phyloP scores from a whole-genome alignment of 2,113 vertebrate species.

The Malurus elegans region DNA sequence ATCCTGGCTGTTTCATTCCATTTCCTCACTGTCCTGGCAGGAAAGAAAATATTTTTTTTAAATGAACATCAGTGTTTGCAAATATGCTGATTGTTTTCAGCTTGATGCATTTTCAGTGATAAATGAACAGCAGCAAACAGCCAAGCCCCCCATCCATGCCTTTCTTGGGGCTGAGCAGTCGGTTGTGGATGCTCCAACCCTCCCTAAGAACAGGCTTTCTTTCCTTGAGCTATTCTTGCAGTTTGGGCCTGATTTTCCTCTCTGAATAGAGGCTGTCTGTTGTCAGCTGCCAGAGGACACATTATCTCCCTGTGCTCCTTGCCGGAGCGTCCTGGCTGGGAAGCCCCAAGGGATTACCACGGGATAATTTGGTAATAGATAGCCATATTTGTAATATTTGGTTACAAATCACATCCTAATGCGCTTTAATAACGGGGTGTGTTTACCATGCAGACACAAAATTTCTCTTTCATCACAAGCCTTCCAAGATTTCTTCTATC shows the following conservation, averaged over 20 bases:
- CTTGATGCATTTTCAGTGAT: background rate
- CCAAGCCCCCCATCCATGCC: accelerated
- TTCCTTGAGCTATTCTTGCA: background rate
- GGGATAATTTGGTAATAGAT: background rate
- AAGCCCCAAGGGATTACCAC: background rate
- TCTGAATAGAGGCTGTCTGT: background rate
- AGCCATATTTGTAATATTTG: conserved; percentile 7
- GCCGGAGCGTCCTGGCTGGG: background rate
- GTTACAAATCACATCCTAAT: conserved; percentile 24
- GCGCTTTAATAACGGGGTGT: background rate
- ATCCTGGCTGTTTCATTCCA: accelerated
- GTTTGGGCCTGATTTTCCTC: background rate
- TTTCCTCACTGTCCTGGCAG: background rate
- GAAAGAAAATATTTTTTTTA: background rate
- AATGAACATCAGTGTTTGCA: background rate
- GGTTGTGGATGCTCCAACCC: accelerated
- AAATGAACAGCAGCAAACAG: accelerated
- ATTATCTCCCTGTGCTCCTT: accelerated
- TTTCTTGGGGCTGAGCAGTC: background rate
- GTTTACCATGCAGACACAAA: background rate
- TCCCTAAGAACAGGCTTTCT: background rate
- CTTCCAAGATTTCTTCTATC: background rate
- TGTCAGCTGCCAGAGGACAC: background rate
- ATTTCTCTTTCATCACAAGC: background rate
- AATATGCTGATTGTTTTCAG: background rate